Conservation (phyloP, 2,113 vertebrate genomes). For the Ovibos moschatus region DNA sequence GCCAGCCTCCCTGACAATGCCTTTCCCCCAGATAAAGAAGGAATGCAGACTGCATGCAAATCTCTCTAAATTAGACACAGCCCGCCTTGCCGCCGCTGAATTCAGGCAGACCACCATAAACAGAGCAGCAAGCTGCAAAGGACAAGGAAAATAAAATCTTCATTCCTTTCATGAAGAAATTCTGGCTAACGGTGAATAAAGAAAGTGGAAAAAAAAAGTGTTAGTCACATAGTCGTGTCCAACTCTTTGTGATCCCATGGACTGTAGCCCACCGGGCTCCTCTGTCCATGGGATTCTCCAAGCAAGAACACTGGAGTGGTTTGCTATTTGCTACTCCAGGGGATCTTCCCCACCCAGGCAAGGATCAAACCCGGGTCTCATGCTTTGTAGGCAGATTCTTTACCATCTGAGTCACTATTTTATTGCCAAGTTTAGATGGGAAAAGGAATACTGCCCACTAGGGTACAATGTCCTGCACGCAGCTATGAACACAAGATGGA, state of each 20-base stretch:
- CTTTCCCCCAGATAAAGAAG: conserved; percentile 66
- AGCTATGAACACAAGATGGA: background rate
- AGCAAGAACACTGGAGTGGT: background rate
- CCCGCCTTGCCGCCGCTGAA: background rate
- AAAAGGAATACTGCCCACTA: background rate
- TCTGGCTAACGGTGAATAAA: background rate
- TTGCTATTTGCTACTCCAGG: background rate
- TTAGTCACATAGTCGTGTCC: background rate
- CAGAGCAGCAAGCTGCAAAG: background rate
- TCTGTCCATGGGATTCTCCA: background rate
- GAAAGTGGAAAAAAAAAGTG: background rate
- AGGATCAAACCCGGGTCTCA: background rate
- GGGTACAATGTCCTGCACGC: background rate
- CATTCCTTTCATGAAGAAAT: background rate
- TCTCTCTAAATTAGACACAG: conserved; percentile 72
- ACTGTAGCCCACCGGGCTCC: background rate
- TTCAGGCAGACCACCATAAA: conserved; percentile 31
- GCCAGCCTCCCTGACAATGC: conserved; percentile 65
- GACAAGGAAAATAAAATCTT: background rate
- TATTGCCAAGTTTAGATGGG: background rate
- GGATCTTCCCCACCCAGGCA: background rate
- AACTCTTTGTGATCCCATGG: background rate
- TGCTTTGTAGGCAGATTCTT: background rate
- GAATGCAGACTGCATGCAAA: conserved; percentile 77
- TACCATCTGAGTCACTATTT: background rate